Conservation (phyloP, 2,888 invertebrate species). For the Platynereis dumerilii region DNA sequence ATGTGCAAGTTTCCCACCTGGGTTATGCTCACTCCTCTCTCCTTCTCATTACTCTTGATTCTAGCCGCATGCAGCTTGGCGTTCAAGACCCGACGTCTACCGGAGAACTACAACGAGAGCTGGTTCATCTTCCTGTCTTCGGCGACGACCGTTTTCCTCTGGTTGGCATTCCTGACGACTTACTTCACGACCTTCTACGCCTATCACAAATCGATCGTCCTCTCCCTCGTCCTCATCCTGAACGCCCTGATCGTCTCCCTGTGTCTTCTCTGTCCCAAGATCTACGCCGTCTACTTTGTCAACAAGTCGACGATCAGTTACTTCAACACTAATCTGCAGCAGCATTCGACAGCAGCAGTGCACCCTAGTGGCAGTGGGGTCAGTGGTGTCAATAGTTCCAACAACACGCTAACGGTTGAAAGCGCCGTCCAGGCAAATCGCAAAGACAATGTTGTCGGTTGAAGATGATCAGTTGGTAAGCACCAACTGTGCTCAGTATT, state of each 20-base stretch:
- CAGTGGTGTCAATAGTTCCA: no score
- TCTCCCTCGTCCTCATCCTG: not conserved
- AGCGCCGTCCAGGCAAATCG: no score
- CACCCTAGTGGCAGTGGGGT: no score
- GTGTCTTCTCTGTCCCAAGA: not conserved
- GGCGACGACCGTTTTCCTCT: not conserved
- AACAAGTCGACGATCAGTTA: conserved; percentile 1
- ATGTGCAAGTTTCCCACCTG: not conserved
- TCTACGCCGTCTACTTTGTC: not conserved
- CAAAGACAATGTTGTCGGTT: no score
- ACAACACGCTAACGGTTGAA: no score
- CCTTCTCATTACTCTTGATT: not conserved
- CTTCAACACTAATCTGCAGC: not conserved
- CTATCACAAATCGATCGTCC: not conserved
- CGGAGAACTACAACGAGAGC: conserved; percentile 1
- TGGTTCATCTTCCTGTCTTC: conserved; percentile 1
- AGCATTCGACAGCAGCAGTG: no score
- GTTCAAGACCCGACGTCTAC: not conserved
- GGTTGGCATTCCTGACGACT: not conserved
- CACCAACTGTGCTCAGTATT: no score
- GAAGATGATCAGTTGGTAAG: no score
- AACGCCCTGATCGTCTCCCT: not conserved
- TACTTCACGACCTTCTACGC: not conserved
- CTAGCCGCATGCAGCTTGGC: not conserved
- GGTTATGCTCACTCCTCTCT: not conserved